A percentile compares a stretch with the other conserved stretches of the same genome.
These are phyloP conservation scores for Ligdia adustata DNA, from an alignment of 2,888 invertebrate genomes.

Conservation along the genomic window DNA sequence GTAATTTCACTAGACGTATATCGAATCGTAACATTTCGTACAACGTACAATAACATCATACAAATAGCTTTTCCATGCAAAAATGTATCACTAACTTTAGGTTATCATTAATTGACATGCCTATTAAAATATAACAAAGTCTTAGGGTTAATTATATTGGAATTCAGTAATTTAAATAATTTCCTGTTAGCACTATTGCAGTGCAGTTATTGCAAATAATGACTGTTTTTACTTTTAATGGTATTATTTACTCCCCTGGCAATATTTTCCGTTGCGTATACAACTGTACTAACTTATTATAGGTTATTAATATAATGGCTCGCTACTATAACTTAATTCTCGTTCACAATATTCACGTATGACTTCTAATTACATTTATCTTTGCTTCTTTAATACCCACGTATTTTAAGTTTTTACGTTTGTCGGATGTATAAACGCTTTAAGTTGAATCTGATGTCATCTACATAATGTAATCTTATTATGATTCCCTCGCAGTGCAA, in stretches of 20 bases:
- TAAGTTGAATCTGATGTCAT: constrained; percentile 55
- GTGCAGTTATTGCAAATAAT: neutral
- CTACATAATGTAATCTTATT: constrained; percentile 70
- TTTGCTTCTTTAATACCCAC: constrained; percentile 44
- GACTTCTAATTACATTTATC: constrained; percentile 35
- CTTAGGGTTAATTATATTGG: too few relatives aligned
- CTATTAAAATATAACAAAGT: too few relatives aligned
- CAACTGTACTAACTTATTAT: constrained; percentile 15
- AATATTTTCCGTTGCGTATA: constrained; percentile 15
- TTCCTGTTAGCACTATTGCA: too few relatives aligned
- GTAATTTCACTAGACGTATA: too few relatives aligned
- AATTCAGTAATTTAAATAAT: too few relatives aligned
- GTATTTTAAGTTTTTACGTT: constrained; percentile 49
- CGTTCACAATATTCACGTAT: constrained; percentile 31
- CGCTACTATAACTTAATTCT: constrained; percentile 29
- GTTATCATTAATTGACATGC: too few relatives aligned
- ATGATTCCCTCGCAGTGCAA: constrained; percentile 60
- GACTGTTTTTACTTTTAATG: constrained; percentile 5
- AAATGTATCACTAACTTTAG: too few relatives aligned
- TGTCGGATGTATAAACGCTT: constrained; percentile 46
- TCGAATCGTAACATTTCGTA: too few relatives aligned
- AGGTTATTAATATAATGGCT: constrained; percentile 25
- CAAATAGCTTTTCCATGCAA: too few relatives aligned
- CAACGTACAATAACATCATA: too few relatives aligned
- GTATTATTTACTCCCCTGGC: constrained; percentile 14